Base-by-base conservation (phyloP, 1,140 invertebrate genomes). In the Zaprionus kolodkinae region DNA sequence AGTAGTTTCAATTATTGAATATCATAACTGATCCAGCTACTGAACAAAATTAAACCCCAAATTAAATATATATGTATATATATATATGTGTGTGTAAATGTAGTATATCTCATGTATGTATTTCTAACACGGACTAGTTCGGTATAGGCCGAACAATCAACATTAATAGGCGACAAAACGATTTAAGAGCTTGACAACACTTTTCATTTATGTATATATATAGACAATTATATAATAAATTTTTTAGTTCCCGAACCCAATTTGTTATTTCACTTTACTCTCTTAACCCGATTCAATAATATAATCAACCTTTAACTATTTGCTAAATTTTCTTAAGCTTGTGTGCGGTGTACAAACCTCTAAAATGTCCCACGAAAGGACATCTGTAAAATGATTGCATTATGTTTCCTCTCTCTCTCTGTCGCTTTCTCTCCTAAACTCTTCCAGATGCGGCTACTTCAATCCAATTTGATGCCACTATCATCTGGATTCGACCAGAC, bases 381-480 rank as follows among this genome's bases (percentile, higher is more conserved):
- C 50, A 64, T 43, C 56, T 56, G 59, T 73, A 77, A 73, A 80
- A 80, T 77, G 69, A 77, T 76, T 76, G 72, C 68, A 79, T 72
- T 76, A 72, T 73, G 27, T 69, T 72, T 76, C 63, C 72, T 54
- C 67, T 67, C 52, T 62, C 27, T 4, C 27, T 30, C 27, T 30
- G 1, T 1, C 25, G 1, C 62, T 45, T 62, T 52, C 61, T 50
- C 21, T 63, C 25, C n/a, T 9, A 30, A 48, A 50, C 45, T 17
- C 40, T 54, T 54, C 6, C 36, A n/a, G 13, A 3, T 50, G 45
- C 17, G 15, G 45, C 45, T 10, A 38, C 21, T 72, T 72, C 52
- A 84, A 45, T 91, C 87, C 73, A 91, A 62, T 59, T 91, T 92
- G 57, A 92, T 91, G 54, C 91, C 91, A 57, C 91, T 91, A 48